Conservation (phyloP, 53 echinoderm and acorn worm genomes). For the Patiria pectinifera region DNA sequence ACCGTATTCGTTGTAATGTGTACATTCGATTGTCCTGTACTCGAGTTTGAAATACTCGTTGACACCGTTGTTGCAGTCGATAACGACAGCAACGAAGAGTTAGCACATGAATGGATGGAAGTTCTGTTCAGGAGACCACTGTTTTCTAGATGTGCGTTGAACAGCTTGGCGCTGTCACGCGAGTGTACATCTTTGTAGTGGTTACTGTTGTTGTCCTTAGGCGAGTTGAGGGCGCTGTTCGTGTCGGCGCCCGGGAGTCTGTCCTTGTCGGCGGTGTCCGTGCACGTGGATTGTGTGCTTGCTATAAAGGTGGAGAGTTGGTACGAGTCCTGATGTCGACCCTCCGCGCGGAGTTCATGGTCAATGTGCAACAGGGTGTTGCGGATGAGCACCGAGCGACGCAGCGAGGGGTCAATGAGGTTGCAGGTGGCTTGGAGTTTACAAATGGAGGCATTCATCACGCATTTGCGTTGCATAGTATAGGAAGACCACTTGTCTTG, state of each 20-base stretch:
- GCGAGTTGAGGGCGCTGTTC: constrained; percentile 48
- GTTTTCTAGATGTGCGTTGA: constrained; percentile 49
- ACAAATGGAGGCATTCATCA: constrained; percentile 88
- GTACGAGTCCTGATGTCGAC: constrained; percentile 77
- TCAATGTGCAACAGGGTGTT: constrained; percentile 94
- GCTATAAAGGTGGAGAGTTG: constrained; percentile 78
- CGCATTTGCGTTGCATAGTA: constrained; percentile 84
- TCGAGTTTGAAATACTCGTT: constrained; percentile 12
- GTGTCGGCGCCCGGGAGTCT: constrained; percentile 61
- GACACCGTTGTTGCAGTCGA: constrained; percentile 26
- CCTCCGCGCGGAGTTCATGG: constrained; percentile 84
- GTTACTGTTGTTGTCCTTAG: constrained; percentile 43
- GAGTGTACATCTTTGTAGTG: constrained; percentile 46
- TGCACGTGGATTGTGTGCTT: constrained; percentile 71
- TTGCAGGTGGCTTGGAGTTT: constrained; percentile 86
- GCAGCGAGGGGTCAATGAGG: constrained; percentile 83
- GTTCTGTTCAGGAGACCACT: constrained; percentile 30
- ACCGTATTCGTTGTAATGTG: constrained; percentile 17
- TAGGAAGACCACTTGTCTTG: constrained; percentile 74
- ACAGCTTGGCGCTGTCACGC: constrained; percentile 41
- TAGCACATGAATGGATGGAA: constrained; percentile 57
- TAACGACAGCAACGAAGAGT: constrained; percentile 19
- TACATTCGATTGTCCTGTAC: constrained; percentile 31
- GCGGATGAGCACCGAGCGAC: constrained; percentile 93
- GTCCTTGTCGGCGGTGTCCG: constrained; percentile 82